Percentiles rank a stretch among this genome's conserved stretches.
These are phyloP conservation scores for Dicaeum eximium DNA, from an alignment of 2,113 vertebrate species.

Conservation along the genomic window DNA sequence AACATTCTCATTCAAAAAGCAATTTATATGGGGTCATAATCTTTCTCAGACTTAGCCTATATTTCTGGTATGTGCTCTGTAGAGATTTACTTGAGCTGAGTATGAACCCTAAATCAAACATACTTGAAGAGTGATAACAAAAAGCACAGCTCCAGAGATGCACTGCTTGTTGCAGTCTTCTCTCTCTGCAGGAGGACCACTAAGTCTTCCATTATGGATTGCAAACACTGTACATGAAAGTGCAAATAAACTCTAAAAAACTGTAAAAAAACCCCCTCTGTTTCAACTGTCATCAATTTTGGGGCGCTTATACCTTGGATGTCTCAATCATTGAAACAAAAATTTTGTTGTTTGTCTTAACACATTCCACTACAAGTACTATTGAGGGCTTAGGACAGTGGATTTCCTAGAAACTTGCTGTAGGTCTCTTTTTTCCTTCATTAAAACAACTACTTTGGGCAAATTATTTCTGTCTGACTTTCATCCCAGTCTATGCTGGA, in stretches of 20 bases:
- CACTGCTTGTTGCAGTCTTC: neutral
- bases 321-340: neutral
- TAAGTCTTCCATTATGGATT: neutral
- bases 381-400: neutral
- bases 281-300: neutral
- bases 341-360: neutral
- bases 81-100: neutral
- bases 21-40: slow-evolving; percentile 22
- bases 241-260: neutral
- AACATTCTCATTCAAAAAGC: neutral
- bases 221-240: neutral
- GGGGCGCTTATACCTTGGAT: neutral
- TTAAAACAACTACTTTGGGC: neutral
- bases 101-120: neutral
- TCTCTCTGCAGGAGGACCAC: neutral
- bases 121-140: neutral
- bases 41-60: neutral
- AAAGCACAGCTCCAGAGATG: neutral
- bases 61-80: slow-evolving; percentile 8
- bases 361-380: neutral
- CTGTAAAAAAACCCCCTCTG: neutral
- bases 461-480: neutral
- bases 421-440: neutral
- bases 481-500: neutral
- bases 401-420: neutral